Conservation (phyloP, 2,797 vertebrate species). For the Gouania willdenowi region DNA sequence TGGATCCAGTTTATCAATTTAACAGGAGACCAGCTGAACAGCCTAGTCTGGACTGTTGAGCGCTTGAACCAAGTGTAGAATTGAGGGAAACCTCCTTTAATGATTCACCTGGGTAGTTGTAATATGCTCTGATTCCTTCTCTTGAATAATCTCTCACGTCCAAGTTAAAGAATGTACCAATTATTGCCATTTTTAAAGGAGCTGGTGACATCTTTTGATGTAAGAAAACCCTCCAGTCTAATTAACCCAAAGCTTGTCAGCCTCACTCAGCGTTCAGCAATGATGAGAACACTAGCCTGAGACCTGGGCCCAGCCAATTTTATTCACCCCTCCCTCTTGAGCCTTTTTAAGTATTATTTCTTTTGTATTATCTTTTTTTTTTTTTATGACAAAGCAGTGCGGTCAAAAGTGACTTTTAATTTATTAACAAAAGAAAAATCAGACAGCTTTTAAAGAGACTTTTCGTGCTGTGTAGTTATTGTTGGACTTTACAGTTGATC, state of each 20-base stretch:
- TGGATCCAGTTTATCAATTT: too few species aligned
- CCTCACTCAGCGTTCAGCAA: conserved; percentile 53
- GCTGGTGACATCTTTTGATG: conserved; percentile 85
- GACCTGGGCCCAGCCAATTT: conserved; percentile 9
- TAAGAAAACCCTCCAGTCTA: conserved; percentile 79
- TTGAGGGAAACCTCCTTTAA: neutral
- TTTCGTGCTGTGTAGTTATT: too few species aligned
- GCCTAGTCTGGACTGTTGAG: too few species aligned
- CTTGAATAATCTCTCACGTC: conserved; percentile 63
- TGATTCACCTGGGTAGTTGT: conserved; percentile 26
- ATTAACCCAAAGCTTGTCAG: conserved; percentile 80
- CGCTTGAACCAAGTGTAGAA: neutral
- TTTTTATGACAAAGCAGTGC: too few species aligned
- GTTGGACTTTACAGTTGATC: too few species aligned
- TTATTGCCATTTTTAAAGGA: conserved; percentile 84
- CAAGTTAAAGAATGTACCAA: conserved; percentile 73
- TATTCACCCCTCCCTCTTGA: too few species aligned
- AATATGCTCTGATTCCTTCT: conserved; percentile 47
- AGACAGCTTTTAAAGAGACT: too few species aligned
- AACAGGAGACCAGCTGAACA: too few species aligned
- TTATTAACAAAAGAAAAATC: too few species aligned
- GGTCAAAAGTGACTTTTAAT: too few species aligned
- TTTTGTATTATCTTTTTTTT: too few species aligned
- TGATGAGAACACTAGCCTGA: conserved; percentile 27
- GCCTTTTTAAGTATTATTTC: too few species aligned